These are phyloP conservation scores for Synanthedon vespiformis DNA, from an alignment of 2,888 invertebrate genomes.

Conservation along the genomic window DNA sequence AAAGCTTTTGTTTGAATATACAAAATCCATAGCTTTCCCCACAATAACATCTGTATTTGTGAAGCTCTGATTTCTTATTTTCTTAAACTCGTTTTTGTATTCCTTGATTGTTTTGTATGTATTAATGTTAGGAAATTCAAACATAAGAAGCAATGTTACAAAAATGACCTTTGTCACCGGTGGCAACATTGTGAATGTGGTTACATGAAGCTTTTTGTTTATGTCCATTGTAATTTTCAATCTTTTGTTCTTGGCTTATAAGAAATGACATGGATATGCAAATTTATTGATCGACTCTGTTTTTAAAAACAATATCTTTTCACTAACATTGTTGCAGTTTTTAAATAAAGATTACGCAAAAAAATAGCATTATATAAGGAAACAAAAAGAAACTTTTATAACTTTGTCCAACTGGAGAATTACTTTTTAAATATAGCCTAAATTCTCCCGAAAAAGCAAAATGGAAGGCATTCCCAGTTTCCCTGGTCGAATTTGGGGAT, in stretches of 20 bases:
- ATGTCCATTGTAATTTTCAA: too few species aligned
- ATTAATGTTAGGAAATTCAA: conserved; percentile 17
- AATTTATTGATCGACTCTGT: too few species aligned
- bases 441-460: conserved; percentile 12
- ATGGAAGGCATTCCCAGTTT: conserved; percentile 28
- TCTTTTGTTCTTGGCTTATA: too few species aligned
- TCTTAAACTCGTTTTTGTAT: conserved; percentile 22
- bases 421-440: conserved; percentile 8
- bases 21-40: conserved; percentile 50
- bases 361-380: too few species aligned
- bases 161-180: conserved; percentile 13
- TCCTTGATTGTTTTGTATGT: conserved; percentile 34
- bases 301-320: too few species aligned
- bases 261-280: too few species aligned
- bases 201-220: not conserved
- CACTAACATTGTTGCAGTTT: too few species aligned
- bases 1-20: conserved; percentile 47
- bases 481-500: conserved; percentile 32
- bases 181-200: conserved; percentile 19
- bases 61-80: conserved; percentile 25
- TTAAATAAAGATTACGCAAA: too few species aligned
- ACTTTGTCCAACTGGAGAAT: not conserved
- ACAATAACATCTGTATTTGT: conserved; percentile 33
- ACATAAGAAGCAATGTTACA: conserved; percentile 14
- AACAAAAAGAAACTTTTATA: not conserved